These are phyloP conservation scores for Pangasianodon hypophthalmus DNA, from an alignment of 2,113 vertebrate species.

Conservation along the genomic window DNA sequence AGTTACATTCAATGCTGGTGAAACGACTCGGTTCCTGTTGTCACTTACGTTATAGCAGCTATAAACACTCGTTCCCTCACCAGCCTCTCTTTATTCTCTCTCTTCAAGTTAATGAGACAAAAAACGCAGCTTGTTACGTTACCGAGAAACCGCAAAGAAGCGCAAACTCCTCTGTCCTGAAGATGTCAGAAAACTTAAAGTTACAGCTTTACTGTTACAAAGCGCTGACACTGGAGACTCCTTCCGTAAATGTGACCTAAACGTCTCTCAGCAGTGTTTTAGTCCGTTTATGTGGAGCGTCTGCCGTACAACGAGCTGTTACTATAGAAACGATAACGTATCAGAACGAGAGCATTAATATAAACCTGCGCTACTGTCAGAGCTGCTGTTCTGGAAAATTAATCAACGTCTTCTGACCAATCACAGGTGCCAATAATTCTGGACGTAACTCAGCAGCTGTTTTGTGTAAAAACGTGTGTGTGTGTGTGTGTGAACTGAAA, in stretches of 20 bases:
- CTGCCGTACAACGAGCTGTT: not conserved
- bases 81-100: too few relatives aligned
- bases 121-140: too few relatives aligned
- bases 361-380: not conserved
- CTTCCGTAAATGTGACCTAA: not conserved
- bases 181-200: not conserved
- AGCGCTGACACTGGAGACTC: not conserved
- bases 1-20: not conserved
- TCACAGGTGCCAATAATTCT: not conserved
- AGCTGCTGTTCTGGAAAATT: not conserved
- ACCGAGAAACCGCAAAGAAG: not conserved
- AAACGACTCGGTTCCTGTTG: not conserved
- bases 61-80: too few relatives aligned
- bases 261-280: not conserved
- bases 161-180: not conserved
- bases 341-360: not conserved
- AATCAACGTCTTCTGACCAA: not conserved
- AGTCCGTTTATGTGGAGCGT: not conserved
- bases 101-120: too few relatives aligned
- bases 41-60: too few relatives aligned
- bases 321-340: not conserved
- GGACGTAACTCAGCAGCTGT: not conserved
- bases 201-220: not conserved
- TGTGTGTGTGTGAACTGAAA: not conserved
- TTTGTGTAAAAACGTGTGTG: not conserved